These are phyloP conservation scores for Cremastinae sp. DNA, from an alignment of 2,888 invertebrate genomes.

Conservation along the genomic window DNA sequence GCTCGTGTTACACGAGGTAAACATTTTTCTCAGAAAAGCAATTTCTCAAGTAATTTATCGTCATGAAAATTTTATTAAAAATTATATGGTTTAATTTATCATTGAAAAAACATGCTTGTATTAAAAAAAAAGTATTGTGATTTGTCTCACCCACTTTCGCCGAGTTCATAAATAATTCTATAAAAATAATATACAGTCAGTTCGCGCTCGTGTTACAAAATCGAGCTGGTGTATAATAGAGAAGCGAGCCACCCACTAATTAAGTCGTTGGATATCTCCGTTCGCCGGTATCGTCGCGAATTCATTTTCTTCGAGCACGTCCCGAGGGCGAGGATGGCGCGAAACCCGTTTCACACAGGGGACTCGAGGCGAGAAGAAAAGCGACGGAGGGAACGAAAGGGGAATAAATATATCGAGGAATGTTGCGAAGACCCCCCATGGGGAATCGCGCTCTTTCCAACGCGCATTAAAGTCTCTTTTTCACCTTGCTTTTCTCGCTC, in stretches of 20 bases:
- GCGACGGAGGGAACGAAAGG: not conserved
- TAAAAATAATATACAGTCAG: constrained; percentile 7
- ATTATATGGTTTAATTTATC: too few species aligned
- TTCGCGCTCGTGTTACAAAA: constrained; percentile 17
- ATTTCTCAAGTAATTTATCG: too few species aligned
- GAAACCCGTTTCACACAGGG: constrained; percentile 31
- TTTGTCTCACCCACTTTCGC: too few species aligned
- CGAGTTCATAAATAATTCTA: not conserved
- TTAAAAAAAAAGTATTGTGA: too few species aligned
- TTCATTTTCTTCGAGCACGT: constrained; percentile 54
- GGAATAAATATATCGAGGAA: constrained; percentile 48
- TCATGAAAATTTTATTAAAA: too few species aligned
- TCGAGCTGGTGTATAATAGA: constrained; percentile 17
- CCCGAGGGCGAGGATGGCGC: constrained; percentile 29
- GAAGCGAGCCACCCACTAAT: constrained; percentile 47
- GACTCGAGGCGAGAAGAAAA: constrained; percentile 13
- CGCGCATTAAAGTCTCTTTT: constrained; percentile 53
- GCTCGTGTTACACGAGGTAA: too few species aligned
- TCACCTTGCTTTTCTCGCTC: constrained; percentile 17
- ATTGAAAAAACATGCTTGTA: too few species aligned
- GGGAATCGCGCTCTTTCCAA: constrained; percentile 55
- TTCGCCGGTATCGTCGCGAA: constrained; percentile 46
- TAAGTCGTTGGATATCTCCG: constrained; percentile 55
- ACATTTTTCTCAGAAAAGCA: too few species aligned
- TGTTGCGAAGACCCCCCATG: constrained; percentile 57